phyloP scores from a whole-genome alignment of 2,113 vertebrate genomes.

The Gasterosteus nipponicus region DNA sequence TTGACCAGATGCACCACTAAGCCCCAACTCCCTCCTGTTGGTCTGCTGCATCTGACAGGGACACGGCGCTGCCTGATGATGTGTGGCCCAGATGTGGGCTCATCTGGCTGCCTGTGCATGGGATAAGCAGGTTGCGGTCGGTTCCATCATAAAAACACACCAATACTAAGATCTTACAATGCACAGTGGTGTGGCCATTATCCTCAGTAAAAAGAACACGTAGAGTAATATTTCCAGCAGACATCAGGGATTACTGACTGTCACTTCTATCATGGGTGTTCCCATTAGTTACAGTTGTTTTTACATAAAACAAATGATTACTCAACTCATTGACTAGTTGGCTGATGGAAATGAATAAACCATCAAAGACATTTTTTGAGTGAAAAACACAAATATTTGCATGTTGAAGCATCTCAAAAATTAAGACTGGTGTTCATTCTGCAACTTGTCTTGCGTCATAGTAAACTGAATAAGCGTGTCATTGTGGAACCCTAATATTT shows the following conservation, averaged over 20 bases:
- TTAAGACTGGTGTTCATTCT: not conserved
- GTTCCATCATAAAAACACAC: conserved; percentile 1
- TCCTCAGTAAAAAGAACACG: not conserved
- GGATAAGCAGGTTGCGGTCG: not conserved
- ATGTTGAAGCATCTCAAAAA: too few relatives aligned
- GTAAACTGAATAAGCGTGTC: not conserved
- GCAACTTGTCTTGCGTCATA: not conserved
- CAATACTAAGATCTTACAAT: not conserved
- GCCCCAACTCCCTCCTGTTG: not conserved
- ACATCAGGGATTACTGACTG: not conserved
- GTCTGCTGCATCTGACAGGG: conserved; percentile 24
- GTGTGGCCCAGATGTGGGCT: conserved; percentile 49
- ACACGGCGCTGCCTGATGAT: conserved; percentile 11
- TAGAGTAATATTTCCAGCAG: not conserved
- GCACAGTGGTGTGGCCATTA: not conserved
- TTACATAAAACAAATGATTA: not conserved
- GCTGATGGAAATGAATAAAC: not conserved
- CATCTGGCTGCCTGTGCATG: conserved; percentile 31
- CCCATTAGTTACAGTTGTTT: not conserved
- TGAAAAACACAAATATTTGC: not conserved
- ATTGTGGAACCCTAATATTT: not conserved
- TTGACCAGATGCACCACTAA: not conserved
- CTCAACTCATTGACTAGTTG: not conserved
- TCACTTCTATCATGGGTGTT: not conserved
- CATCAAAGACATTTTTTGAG: not conserved